Evolutionary conservation across 2,797 vertebrate genomes (phyloP).

Genomic region (Pipistrellus nathusii): DNA sequence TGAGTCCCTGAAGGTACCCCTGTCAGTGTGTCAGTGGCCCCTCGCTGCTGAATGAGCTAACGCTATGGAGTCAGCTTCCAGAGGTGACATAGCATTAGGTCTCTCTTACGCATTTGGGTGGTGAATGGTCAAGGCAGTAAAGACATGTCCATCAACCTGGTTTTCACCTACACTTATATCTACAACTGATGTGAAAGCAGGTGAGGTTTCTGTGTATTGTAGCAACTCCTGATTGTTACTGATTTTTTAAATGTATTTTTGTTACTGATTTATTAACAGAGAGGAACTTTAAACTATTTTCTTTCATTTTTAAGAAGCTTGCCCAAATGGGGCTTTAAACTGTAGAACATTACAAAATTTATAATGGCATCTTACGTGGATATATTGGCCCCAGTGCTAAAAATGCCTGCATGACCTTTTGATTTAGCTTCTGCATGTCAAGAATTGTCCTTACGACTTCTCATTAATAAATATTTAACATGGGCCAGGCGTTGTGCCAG

Average conservation of each 20-base stretch:
- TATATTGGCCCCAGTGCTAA: neutral
- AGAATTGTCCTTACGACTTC: neutral
- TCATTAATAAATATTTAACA: neutral
- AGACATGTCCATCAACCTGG: neutral
- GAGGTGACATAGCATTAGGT: neutral
- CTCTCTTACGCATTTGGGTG: neutral
- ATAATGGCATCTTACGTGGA: neutral
- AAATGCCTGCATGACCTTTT: neutral
- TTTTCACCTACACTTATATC: neutral
- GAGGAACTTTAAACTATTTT: neutral
- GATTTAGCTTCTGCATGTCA: neutral
- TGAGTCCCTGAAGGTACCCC: neutral
- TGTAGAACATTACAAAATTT: neutral
- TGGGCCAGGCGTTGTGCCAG: neutral
- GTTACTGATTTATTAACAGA: neutral
- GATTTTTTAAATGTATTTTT: neutral
- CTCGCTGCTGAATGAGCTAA: neutral
- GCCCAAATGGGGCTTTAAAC: neutral
- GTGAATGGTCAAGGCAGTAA: neutral
- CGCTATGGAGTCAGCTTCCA: neutral
- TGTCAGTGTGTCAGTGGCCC: neutral
- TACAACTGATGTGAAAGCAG: neutral
- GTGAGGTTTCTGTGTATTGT: too few species aligned
- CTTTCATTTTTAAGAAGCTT: neutral
- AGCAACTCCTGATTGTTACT: neutral